These are phyloP conservation scores for Toxotes jaculatrix DNA, from an alignment of 2,113 vertebrate genomes.

Conservation along the genomic window DNA sequence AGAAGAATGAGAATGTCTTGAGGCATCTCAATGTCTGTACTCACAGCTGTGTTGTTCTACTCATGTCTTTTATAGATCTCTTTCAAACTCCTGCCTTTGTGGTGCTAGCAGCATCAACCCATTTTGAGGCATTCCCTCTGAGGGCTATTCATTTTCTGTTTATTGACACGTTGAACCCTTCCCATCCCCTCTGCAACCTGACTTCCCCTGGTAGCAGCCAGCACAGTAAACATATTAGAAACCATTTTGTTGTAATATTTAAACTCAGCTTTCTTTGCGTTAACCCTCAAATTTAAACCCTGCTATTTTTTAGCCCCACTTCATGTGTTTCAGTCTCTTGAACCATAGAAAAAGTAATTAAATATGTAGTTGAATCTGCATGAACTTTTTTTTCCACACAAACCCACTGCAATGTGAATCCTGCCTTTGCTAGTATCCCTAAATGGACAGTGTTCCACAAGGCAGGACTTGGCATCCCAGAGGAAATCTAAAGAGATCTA, in stretches of 20 bases:
- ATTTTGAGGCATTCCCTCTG: conserved; percentile 40
- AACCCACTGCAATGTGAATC: conserved; percentile 23
- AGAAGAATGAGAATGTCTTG: conserved; percentile 39
- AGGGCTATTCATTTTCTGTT: conserved; percentile 38
- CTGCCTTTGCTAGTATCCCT: conserved; percentile 13
- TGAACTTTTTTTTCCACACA: conserved; percentile 8
- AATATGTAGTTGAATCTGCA: conserved; percentile 54
- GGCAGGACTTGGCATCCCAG: conserved; percentile 36
- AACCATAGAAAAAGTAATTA: conserved; percentile 63
- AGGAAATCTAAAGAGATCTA: conserved; percentile 69
- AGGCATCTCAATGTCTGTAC: conserved; percentile 21
- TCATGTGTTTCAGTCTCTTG: conserved; percentile 5
- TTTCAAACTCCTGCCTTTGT: conserved; percentile 59
- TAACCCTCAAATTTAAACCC: conserved; percentile 19
- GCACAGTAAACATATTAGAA: conserved; percentile 21
- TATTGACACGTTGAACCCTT: conserved; percentile 32
- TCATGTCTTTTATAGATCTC: conserved; percentile 43
- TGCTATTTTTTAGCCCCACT: background rate
- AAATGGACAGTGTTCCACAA: conserved; percentile 54
- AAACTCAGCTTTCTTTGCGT: conserved; percentile 8
- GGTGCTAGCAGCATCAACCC: conserved; percentile 35
- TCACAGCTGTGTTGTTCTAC: conserved; percentile 43
- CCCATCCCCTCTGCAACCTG: background rate
- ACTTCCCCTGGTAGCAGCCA: background rate
- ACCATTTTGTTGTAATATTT: conserved; percentile 32